Base-by-base conservation (phyloP, 2,888 invertebrate species). In the Leucoma salicis region DNA sequence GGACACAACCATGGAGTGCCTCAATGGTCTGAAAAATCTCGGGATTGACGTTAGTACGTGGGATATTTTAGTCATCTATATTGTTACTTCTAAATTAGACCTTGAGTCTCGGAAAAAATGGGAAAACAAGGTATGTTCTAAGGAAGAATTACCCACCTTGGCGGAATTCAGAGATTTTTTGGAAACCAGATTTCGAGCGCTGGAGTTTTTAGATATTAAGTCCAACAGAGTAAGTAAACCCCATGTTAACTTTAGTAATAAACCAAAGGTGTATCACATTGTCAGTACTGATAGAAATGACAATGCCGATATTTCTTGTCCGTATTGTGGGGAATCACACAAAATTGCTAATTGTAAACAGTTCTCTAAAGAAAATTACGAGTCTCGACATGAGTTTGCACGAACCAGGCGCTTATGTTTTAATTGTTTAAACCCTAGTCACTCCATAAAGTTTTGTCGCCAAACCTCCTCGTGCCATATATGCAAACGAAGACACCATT, bases 1-100 rank as follows among this genome's bases (percentile, higher is more conserved):
- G 14, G 37, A 37, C n/a, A 37, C 31, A 5, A 31, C 31, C 2
- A 12, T 21, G 3, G 37, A 37, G n/a, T 37, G 37, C n/a, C 7
- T 37, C 2, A n/a, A 31, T 24, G 31, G 21, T 8, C 14, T 31
- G 3, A 2, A 3, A 10, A 35, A 10, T 1, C 14, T 35, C 2
- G 27, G 15, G 2, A 27, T 35, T 27, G 13, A 37, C 7, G 31
- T 37, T 0, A 6, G 2, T 13, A 14, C 31, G 4, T 37, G 37
- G 37, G 31, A 37, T 21, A 21, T 13, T 2, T 21, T 37, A 8
- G 6, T 37, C n/a, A 37, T 37, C 8, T 21, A 12, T 12, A 18
- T 37, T 4, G 7, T 37, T 11, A 38, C 24, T 14, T 8, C 21
- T 3, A 38, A 38, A 11, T 24, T 38, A 14, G 31, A 38, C 14